Conservation (phyloP, 2,888 invertebrate species). For the Eristalinus aeneus region DNA sequence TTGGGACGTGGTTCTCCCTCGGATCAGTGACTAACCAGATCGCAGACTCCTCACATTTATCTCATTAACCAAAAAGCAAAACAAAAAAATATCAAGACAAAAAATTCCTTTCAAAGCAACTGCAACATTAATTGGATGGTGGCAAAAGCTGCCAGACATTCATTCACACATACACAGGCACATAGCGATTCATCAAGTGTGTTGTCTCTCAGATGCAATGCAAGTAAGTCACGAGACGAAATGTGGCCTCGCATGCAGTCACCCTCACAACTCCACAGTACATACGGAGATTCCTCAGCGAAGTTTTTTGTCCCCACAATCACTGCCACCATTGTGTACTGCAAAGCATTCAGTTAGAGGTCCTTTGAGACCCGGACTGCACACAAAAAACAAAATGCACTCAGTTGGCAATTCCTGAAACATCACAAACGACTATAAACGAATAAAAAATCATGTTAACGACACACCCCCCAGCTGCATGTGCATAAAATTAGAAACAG, state of each 20-base stretch:
- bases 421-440: not conserved
- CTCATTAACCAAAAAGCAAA: too few species aligned
- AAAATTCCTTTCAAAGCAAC: not conserved
- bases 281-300: not conserved
- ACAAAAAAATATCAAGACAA: not conserved
- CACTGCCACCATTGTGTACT: not conserved
- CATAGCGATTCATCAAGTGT: not conserved
- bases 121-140: not conserved
- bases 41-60: too few species aligned
- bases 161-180: not conserved
- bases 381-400: not conserved
- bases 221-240: not conserved
- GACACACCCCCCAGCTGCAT: not conserved
- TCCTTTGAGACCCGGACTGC: not conserved
- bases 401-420: not conserved
- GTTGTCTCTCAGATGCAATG: not conserved
- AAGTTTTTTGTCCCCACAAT: not conserved
- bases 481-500: not conserved
- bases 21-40: too few species aligned
- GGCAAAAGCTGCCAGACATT: too few species aligned
- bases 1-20: too few species aligned
- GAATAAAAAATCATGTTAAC: not conserved
- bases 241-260: not conserved
- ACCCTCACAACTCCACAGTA: not conserved
- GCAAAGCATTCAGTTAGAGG: not conserved